Evolutionary conservation across 2,888 invertebrate species (phyloP).

Genomic region (Eurytoma adleriae): DNA sequence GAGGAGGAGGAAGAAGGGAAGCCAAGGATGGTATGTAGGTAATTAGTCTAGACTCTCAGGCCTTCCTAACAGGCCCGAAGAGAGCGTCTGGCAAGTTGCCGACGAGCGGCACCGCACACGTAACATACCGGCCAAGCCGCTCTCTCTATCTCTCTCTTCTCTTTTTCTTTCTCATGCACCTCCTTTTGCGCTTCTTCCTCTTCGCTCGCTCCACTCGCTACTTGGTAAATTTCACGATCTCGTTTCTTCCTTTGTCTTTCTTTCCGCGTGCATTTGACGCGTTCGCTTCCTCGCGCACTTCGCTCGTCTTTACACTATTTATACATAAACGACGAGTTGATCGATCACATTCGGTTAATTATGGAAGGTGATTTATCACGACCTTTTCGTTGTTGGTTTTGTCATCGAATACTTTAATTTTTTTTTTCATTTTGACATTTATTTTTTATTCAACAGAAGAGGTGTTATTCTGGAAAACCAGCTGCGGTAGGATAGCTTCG

Average conservation of each 20-base stretch:
- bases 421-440: too few species aligned
- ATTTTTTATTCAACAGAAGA: too few species aligned
- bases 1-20: conserved; percentile 58
- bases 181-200: conserved; percentile 5
- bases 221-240: conserved; percentile 10
- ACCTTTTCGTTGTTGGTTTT: too few species aligned
- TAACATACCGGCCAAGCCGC: not conserved
- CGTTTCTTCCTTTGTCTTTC: conserved; percentile 23
- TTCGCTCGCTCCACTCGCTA: not conserved
- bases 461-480: too few species aligned
- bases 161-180: conserved; percentile 10
- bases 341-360: too few species aligned
- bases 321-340: too few species aligned
- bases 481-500: too few species aligned
- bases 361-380: too few species aligned
- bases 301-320: too few species aligned
- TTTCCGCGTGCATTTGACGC: not conserved
- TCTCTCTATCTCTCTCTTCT: not conserved
- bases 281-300: not conserved
- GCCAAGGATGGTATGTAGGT: conserved; percentile 63
- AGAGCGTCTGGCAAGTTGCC: conserved; percentile 59
- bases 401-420: too few species aligned
- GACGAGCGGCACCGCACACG: conserved; percentile 40
- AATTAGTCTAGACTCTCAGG: conserved; percentile 67
- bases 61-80: conserved; percentile 53